Percentiles rank a stretch among this genome's conserved stretches.
Conservation (phyloP, 2,888 invertebrate genomes). For the Aradus depressus region DNA sequence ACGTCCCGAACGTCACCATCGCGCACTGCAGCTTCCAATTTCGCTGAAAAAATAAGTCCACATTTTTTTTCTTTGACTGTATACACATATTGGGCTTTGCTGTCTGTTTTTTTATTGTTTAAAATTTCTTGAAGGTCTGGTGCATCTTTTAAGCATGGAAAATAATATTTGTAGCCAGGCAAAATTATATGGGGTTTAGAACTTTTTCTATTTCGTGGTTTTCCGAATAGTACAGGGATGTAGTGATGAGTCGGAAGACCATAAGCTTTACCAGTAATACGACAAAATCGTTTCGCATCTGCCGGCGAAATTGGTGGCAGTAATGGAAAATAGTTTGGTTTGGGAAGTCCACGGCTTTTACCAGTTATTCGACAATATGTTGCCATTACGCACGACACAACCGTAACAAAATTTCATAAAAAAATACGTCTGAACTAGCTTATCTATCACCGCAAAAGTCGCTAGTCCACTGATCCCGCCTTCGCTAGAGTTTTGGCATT, state of each 20-base stretch:
- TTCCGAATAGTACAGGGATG: constrained; percentile 58
- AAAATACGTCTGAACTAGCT: too few species aligned
- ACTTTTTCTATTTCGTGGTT: constrained; percentile 31
- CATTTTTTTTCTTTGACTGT: constrained; percentile 61
- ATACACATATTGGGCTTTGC: constrained; percentile 55
- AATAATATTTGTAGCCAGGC: constrained; percentile 61
- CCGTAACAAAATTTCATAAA: too few species aligned
- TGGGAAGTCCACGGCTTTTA: constrained; percentile 64
- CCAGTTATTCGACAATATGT: constrained; percentile 71
- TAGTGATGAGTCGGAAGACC: constrained; percentile 64
- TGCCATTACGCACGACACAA: constrained; percentile 25
- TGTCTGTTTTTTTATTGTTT: constrained; percentile 32
- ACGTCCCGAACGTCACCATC: constrained; percentile 67
- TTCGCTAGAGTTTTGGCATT: too few species aligned
- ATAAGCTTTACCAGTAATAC: constrained; percentile 66
- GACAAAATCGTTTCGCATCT: constrained; percentile 67
- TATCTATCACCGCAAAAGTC: too few species aligned
- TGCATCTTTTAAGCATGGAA: constrained; percentile 54
- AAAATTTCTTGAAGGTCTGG: constrained; percentile 46
- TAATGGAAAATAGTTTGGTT: constrained; percentile 71
- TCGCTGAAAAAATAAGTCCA: constrained; percentile 60
- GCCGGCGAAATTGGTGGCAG: constrained; percentile 70
- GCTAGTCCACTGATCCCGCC: too few species aligned
- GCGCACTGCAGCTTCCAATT: constrained; percentile 61
- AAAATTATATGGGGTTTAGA: constrained; percentile 45